Percentiles rank a stretch among this genome's conserved stretches.
Conservation (phyloP, 2,888 invertebrate genomes). For the Monochamus alternatus region DNA sequence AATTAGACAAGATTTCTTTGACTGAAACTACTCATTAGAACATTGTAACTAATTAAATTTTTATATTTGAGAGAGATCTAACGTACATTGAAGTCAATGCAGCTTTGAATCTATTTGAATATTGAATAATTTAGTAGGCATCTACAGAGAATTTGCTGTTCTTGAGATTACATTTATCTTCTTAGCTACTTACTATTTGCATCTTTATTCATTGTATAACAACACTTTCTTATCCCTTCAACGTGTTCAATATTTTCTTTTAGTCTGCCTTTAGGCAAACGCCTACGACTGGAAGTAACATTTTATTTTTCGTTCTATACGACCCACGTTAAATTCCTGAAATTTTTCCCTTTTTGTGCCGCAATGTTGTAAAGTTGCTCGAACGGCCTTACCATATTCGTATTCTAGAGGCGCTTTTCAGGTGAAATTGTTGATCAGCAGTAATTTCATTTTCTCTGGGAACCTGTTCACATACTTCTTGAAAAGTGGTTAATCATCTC, state of each 20-base stretch:
- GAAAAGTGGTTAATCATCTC: neutral
- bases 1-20: conserved; percentile 1
- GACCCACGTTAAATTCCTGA: conserved; percentile 11
- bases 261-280: neutral
- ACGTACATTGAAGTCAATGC: too few species aligned
- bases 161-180: neutral
- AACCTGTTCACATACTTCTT: neutral
- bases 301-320: conserved; percentile 2
- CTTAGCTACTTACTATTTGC: neutral
- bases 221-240: neutral
- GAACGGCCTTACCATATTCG: neutral
- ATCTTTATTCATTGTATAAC: neutral
- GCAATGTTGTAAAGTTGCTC: neutral
- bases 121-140: too few species aligned
- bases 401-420: neutral
- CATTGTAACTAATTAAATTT: too few species aligned
- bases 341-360: conserved; percentile 22
- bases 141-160: neutral
- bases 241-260: neutral
- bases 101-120: too few species aligned
- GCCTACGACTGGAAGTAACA: conserved; percentile 12
- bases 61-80: too few species aligned
- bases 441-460: neutral
- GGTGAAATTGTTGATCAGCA: neutral
- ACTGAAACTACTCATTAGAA: neutral